phyloP scores from a whole-genome alignment of 1,140 invertebrate species.

The Phthorimaea operculella region DNA sequence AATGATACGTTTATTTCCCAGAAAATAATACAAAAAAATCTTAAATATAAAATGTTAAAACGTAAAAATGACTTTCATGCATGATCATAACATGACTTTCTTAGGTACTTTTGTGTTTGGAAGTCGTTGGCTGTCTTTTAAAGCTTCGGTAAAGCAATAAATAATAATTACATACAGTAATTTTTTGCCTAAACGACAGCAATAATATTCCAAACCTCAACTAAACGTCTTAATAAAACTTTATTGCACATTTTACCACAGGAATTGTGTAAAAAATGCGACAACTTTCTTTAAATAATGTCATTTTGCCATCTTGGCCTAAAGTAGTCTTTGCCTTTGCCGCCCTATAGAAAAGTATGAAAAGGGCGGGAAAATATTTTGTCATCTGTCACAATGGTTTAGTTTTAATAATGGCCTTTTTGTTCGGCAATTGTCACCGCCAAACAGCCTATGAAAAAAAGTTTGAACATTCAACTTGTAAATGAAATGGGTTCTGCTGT shows the following conservation, averaged over 20 bases:
- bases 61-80: too few relatives aligned
- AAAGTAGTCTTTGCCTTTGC: constrained; percentile 4
- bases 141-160: too few relatives aligned
- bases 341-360: neutral
- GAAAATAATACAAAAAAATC: too few relatives aligned
- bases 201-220: constrained; percentile 3
- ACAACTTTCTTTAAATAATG: constrained; percentile 7
- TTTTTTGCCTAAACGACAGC: neutral
- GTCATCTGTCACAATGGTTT: constrained; percentile 7
- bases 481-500: too few relatives aligned
- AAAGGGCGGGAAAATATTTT: constrained; percentile 16
- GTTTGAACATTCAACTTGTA: neutral
- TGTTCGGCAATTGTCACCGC: neutral
- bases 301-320: neutral
- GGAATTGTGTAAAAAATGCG: neutral
- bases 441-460: neutral
- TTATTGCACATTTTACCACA: constrained; percentile 15
- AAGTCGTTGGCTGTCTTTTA: too few relatives aligned
- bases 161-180: too few relatives aligned
- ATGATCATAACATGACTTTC: too few relatives aligned
- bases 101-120: too few relatives aligned
- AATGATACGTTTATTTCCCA: too few relatives aligned
- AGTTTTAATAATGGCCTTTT: neutral
- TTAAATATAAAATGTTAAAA: too few relatives aligned
- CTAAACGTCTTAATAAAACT: constrained; percentile 22